Percentiles rank a stretch among this genome's conserved stretches.
Conservation (phyloP, 2,888 invertebrate species). For the Dorcus parallelipipedus region DNA sequence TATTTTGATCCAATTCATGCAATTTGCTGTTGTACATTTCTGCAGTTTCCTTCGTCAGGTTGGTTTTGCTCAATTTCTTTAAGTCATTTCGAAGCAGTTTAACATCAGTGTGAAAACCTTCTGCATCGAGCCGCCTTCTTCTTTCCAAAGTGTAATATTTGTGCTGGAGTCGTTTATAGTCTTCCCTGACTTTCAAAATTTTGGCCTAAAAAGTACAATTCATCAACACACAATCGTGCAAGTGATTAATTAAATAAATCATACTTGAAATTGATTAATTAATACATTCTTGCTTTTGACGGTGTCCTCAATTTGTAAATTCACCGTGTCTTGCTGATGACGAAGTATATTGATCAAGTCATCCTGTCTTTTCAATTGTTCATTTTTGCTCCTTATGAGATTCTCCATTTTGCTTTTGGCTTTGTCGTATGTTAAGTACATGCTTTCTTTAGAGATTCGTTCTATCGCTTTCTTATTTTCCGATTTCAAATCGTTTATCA, state of each 20-base stretch:
- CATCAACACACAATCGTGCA: background rate
- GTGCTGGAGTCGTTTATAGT: background rate
- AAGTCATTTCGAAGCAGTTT: conserved; percentile 5
- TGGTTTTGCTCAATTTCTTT: background rate
- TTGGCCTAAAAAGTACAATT: conserved; percentile 1
- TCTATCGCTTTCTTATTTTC: background rate
- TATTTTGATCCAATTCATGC: too few species aligned
- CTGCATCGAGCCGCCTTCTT: conserved; percentile 5
- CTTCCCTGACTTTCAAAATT: conserved; percentile 5
- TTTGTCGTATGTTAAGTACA: background rate
- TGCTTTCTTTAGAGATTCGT: background rate
- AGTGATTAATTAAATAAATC: background rate
- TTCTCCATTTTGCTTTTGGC: conserved; percentile 4
- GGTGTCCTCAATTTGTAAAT: background rate
- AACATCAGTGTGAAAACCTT: conserved; percentile 9
- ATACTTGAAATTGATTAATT: conserved; percentile 2
- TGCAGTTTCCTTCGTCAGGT: background rate
- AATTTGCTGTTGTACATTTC: background rate
- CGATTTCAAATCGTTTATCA: background rate
- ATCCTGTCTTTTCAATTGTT: conserved; percentile 3
- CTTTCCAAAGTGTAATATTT: conserved; percentile 8
- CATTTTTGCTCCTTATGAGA: conserved; percentile 4
- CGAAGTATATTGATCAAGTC: conserved; percentile 2
- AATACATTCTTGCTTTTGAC: background rate
- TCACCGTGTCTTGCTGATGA: conserved; percentile 5